Evolutionary conservation across 1,140 invertebrate genomes (phyloP).

Genomic region (Drosophila melanogaster): DNA sequence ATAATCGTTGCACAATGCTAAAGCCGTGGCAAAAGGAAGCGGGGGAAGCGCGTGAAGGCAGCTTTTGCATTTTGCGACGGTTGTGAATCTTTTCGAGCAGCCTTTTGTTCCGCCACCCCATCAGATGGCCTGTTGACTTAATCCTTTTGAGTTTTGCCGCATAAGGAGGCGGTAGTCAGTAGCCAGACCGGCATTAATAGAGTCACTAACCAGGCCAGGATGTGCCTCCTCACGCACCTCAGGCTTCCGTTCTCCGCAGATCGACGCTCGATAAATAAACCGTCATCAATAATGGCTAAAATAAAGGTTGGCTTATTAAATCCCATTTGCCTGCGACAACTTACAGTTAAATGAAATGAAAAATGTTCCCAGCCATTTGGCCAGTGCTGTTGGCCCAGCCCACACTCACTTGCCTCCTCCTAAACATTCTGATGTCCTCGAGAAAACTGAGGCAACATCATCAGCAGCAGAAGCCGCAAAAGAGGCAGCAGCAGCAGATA

Average conservation of each 20-base stretch:
- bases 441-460: constrained; percentile 63
- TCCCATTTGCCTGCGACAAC: constrained; percentile 75
- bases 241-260: neutral
- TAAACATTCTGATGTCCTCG: constrained; percentile 37
- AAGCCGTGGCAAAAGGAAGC: neutral
- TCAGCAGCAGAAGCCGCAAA: constrained; percentile 50
- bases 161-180: constrained; percentile 47
- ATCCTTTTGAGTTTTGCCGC: constrained; percentile 84
- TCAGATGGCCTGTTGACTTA: constrained; percentile 53
- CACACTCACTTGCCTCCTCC: constrained; percentile 2
- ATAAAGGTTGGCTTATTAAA: constrained; percentile 83
- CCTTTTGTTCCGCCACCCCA: constrained; percentile 43
- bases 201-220: constrained; percentile 32
- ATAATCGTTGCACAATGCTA: constrained; percentile 62
- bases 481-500: constrained; percentile 58
- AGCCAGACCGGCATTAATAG: constrained; percentile 52
- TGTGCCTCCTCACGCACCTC: neutral
- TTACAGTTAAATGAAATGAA: constrained; percentile 77
- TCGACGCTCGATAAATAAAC: constrained; percentile 62
- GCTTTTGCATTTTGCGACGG: constrained; percentile 73
- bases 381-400: constrained; percentile 37
- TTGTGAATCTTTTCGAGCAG: constrained; percentile 67
- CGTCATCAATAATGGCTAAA: constrained; percentile 78
- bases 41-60: constrained; percentile 35
- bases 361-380: constrained; percentile 66